phyloP scores from a whole-genome alignment of 2,888 invertebrate genomes.

The Periphyllus acericola region DNA sequence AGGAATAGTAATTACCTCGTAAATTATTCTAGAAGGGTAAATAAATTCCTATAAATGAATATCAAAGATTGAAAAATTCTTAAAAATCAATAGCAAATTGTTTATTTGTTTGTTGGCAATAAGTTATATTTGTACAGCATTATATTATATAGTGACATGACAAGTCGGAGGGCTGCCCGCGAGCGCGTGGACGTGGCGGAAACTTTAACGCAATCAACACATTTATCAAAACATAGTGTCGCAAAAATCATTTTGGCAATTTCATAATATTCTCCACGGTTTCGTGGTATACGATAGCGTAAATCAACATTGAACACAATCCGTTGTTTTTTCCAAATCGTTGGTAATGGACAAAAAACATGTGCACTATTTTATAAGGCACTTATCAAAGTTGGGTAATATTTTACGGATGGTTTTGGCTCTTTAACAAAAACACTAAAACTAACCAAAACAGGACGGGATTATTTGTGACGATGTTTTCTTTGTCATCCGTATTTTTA shows the following conservation, averaged over 20 bases:
- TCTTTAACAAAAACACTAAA: slow-evolving; percentile 36
- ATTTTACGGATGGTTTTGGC: slow-evolving; percentile 37
- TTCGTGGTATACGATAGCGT: not conserved
- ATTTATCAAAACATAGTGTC: not conserved
- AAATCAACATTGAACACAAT: slow-evolving; percentile 1
- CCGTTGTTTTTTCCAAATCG: slow-evolving; percentile 13
- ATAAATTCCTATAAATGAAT: too few species aligned
- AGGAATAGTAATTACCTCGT: too few species aligned
- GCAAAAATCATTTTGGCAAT: not conserved
- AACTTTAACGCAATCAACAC: slow-evolving; percentile 24
- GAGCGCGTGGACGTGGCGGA: not conserved
- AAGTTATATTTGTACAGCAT: too few species aligned
- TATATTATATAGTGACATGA: too few species aligned
- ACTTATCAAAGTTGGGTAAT: slow-evolving; percentile 40
- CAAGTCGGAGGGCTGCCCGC: too few species aligned
- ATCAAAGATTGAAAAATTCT: too few species aligned
- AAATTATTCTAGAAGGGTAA: too few species aligned
- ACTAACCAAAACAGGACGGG: slow-evolving; percentile 29
- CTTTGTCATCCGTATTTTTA: not conserved
- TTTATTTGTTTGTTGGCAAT: too few species aligned
- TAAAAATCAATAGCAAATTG: too few species aligned
- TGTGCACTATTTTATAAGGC: slow-evolving; percentile 29
- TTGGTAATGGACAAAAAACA: slow-evolving; percentile 19
- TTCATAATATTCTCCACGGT: not conserved
- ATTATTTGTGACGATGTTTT: slow-evolving; percentile 24